phyloP scores from a whole-genome alignment of 2,797 vertebrate genomes.

The Chloroceryle amazona region DNA sequence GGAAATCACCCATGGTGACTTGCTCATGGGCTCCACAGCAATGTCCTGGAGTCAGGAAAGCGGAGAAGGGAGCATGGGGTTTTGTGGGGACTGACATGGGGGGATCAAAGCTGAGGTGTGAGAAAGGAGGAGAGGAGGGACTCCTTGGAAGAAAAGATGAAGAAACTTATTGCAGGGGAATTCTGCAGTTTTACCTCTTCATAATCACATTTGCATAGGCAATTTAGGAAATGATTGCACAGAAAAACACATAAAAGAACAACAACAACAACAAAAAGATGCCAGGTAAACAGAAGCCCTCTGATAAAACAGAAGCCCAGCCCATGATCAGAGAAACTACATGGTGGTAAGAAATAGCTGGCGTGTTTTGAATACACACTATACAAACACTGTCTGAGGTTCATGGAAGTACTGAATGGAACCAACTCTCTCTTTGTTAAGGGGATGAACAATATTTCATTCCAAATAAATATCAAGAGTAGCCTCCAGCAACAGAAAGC shows the following conservation, averaged over 20 bases:
- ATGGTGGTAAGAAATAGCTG: conserved; percentile 31
- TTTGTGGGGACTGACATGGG: not conserved
- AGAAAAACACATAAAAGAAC: not conserved
- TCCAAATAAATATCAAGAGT: conserved; percentile 67
- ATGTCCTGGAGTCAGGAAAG: not conserved
- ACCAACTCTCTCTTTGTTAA: conserved; percentile 37
- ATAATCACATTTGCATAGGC: not conserved
- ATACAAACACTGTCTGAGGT: conserved; percentile 42
- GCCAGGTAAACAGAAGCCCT: not conserved
- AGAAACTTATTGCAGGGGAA: not conserved
- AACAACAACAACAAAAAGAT: not conserved
- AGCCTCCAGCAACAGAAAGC: conserved; percentile 71
- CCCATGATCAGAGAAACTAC: not conserved
- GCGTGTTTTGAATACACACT: not conserved
- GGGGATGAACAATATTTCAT: conserved; percentile 63
- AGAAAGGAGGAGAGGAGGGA: not conserved
- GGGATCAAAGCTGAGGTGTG: not conserved
- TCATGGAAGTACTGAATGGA: conserved; percentile 23
- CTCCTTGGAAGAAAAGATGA: not conserved
- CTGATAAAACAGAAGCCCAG: conserved; percentile 8
- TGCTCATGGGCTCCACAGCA: not conserved
- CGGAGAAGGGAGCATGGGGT: not conserved
- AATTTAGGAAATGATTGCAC: not conserved
- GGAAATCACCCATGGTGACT: not conserved
- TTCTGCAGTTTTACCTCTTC: not conserved